phyloP scores from a whole-genome alignment of 1,140 invertebrate species.

The Eumeta japonica region DNA sequence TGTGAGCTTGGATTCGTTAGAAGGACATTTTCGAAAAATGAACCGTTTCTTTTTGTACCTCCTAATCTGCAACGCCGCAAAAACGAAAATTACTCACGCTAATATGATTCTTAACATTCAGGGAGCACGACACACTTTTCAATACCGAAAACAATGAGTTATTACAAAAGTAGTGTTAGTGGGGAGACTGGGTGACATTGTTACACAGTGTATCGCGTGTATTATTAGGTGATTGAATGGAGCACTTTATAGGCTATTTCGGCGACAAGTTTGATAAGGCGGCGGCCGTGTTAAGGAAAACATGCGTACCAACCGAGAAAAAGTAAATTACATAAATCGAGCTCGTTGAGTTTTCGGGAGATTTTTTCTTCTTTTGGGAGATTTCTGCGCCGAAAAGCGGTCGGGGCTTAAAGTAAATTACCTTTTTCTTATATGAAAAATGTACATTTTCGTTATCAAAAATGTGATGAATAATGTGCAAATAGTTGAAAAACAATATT shows the following conservation, averaged over 20 bases:
- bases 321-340: constrained; percentile 17
- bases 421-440: constrained; percentile 17
- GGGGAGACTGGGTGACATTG: constrained; percentile 43
- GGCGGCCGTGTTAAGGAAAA: constrained; percentile 36
- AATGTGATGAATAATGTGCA: constrained; percentile 5
- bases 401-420: constrained; percentile 30
- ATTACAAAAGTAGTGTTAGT: too few species aligned
- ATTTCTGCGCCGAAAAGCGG: constrained; percentile 28
- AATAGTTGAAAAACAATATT: not conserved
- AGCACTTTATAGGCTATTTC: constrained; percentile 35
- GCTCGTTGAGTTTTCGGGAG: constrained; percentile 10
- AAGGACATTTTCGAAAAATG: constrained; percentile 8
- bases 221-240: constrained; percentile 55
- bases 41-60: too few species aligned
- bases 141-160: too few species aligned
- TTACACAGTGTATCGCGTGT: constrained; percentile 52
- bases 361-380: constrained; percentile 19
- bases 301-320: constrained; percentile 19
- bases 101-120: too few species aligned
- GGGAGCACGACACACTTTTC: too few species aligned
- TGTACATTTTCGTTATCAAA: constrained; percentile 4
- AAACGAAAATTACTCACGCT: too few species aligned
- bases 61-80: too few species aligned
- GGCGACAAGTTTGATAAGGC: constrained; percentile 48
- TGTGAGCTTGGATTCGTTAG: too few species aligned